These are phyloP conservation scores for Mylabris sibirica DNA, from an alignment of 2,888 invertebrate genomes.

Conservation along the genomic window DNA sequence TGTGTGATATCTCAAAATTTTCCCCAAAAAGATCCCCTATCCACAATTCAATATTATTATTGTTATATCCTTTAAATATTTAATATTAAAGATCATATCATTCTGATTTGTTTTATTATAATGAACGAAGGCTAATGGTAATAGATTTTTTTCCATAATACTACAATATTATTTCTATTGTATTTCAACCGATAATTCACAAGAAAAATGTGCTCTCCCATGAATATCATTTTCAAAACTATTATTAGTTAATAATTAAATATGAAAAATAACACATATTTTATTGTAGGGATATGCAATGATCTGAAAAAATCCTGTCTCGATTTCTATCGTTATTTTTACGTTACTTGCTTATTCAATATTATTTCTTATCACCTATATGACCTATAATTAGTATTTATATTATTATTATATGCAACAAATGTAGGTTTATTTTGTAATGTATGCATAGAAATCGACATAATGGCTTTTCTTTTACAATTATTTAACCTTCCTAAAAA, in stretches of 20 bases:
- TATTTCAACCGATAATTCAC: conserved; percentile 7
- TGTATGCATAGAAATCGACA: background rate
- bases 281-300: background rate
- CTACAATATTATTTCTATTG: background rate
- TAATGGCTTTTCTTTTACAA: background rate
- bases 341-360: no score
- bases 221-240: conserved; percentile 7
- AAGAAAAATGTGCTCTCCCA: background rate
- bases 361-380: no score
- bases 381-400: no score
- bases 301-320: background rate
- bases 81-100: no score
- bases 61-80: no score
- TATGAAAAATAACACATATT: background rate
- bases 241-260: conserved; percentile 5
- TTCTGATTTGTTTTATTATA: no score
- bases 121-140: background rate
- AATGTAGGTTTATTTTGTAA: no score
- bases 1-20: no score
- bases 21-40: no score
- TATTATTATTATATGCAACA: no score
- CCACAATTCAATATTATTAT: no score
- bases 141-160: background rate
- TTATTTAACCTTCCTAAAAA: background rate
- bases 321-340: background rate